A percentile compares a stretch with the other conserved stretches of the same genome.
Conservation (phyloP, 1,140 invertebrate species). For the Formica selysi region DNA sequence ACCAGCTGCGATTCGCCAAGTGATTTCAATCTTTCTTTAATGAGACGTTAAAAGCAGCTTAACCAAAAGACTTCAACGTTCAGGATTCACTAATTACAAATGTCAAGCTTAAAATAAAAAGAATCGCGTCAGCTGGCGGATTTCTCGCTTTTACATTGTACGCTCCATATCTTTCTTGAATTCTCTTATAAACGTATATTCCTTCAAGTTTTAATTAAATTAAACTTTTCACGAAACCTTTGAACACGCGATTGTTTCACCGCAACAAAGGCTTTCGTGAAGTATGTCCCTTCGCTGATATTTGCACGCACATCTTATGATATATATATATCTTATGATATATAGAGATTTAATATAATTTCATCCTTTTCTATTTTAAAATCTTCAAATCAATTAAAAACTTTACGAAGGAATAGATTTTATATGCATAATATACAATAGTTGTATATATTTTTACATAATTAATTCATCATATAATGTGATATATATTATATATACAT, state of each 20-base stretch:
- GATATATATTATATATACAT: background rate
- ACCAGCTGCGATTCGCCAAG: background rate
- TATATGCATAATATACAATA: background rate
- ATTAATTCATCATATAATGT: background rate
- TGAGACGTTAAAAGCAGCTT: background rate
- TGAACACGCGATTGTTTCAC: slow-evolving; percentile 43
- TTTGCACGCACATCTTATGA: background rate
- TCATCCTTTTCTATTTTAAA: background rate
- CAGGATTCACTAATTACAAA: slow-evolving; percentile 21
- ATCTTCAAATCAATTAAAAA: background rate
- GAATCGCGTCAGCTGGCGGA: background rate
- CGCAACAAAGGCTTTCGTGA: background rate
- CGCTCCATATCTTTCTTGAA: background rate
- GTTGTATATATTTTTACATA: background rate
- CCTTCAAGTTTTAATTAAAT: slow-evolving; percentile 49
- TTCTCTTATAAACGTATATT: slow-evolving; percentile 17
- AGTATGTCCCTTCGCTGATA: background rate
- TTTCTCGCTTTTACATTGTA: background rate
- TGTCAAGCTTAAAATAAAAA: background rate
- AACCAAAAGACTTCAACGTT: background rate
- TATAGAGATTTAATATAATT: too few relatives aligned
- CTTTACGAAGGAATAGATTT: background rate
- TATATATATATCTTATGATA: background rate
- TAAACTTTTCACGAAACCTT: slow-evolving; percentile 43
- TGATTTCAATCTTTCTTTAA: slow-evolving; percentile 46